Evolutionary conservation across 2,797 vertebrate genomes (phyloP), one percentile per base, ranked within the genome.

Genomic region (Euphonia xanthogaster): DNA sequence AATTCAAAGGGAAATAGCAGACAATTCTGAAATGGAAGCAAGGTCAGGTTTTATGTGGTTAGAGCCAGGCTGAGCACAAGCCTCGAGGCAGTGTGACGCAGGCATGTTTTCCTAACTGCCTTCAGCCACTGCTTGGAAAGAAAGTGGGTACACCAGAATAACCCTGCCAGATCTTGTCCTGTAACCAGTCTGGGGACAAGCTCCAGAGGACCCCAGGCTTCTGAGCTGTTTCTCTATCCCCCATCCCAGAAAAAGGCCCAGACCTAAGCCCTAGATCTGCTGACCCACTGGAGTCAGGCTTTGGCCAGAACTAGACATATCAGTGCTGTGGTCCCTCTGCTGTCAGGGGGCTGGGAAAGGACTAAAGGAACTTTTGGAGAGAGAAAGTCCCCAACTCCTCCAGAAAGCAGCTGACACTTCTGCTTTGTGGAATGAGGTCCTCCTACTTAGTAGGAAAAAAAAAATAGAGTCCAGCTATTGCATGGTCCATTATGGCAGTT

Each of bases 31-130:
- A 86, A 61, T 65, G 78, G 62, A 94, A 76, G 81, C 22, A 54
- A 54, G 72, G 85, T 81, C 78, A 81, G 65, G 84, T 68, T 80
- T 79, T 90, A 58, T 82, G 91, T 92, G 81, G 71, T 39, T 87
- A 86, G 31, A 91, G 77, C 39, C 73, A 72, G 84, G 78, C 79
- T 72, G 65, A 83, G 85, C 92, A 86, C 89, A 88, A 86, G 86
- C 71, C 63, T 89, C 22, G 45, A 73, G 89, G 75, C 84, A 86
- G 7, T 1, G 27, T 63, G 83, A 91, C 9, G 4, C 68, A 83
- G 45, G 47, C 42, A 27, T 85, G 86, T 87, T 92, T 75, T 50
- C 72, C 74, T 55, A 75, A 80, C 79, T 57, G 66, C 85, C 81
- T 86, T 77, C 68, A 77, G 68, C 61, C 65, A 47, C 75, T n/a